phyloP scores from a whole-genome alignment of 2,113 vertebrate species.

The Alectura lathami region DNA sequence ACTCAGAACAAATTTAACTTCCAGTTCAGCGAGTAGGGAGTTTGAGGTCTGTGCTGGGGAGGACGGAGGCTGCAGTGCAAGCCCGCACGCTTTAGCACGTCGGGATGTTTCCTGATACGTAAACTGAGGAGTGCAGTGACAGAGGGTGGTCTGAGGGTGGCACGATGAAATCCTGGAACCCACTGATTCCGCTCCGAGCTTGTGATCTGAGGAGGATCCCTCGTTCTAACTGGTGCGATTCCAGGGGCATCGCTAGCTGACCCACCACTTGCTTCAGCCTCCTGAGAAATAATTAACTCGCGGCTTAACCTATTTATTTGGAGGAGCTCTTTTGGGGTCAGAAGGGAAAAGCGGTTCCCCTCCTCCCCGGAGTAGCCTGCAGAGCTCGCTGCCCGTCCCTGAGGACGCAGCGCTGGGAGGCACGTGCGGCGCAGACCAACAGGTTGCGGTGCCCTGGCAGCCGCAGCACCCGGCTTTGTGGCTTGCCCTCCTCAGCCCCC shows the following conservation, averaged over 20 bases:
- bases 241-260: too few species aligned
- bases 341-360: background rate
- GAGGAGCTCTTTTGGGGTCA: background rate
- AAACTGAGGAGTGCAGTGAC: background rate
- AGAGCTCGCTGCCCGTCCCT: background rate
- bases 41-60: background rate
- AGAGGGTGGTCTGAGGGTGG: constrained; percentile 34
- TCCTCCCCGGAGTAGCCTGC: background rate
- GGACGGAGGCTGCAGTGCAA: background rate
- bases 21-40: background rate
- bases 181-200: background rate
- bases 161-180: background rate
- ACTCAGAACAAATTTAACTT: background rate
- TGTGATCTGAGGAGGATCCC: background rate
- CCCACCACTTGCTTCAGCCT: background rate
- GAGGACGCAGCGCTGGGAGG: too few species aligned
- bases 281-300: background rate
- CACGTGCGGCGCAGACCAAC: background rate
- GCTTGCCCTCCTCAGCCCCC: background rate
- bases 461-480: background rate
- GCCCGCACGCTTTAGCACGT: background rate
- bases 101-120: background rate
- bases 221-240: too few species aligned
- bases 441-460: rapidly evolving
- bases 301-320: rapidly evolving